A percentile compares a stretch with the other conserved stretches of the same genome.
Evolutionary conservation across 35 echinoderm and acorn worm genomes (phyloP).

Genomic region (Holothuria glaberrima): DNA sequence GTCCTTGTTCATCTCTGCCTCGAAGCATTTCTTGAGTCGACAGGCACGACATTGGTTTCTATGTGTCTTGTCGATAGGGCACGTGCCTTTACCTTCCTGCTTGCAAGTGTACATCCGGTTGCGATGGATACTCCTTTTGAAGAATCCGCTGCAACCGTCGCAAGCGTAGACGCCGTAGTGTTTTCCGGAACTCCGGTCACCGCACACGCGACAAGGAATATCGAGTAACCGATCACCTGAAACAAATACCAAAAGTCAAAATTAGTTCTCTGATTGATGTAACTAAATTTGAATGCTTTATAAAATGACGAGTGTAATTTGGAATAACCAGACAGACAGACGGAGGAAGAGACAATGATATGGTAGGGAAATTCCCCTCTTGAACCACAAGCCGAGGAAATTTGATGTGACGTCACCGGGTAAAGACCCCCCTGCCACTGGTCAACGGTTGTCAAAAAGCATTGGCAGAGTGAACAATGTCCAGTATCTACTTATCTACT

Average conservation of each 20-base stretch:
- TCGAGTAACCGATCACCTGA: conserved; percentile 83
- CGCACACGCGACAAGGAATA: conserved; percentile 96
- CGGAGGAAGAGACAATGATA: no score
- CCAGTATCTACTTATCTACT: no score
- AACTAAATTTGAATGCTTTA: no score
- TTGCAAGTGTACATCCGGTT: conserved; percentile 95
- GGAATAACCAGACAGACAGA: no score
- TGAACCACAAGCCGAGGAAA: no score
- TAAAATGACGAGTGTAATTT: no score
- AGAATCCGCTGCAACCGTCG: conserved; percentile 99
- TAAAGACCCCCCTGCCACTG: no score
- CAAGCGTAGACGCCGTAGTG: conserved; percentile 99
- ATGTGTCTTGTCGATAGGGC: conserved; percentile 97
- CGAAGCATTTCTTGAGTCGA: conserved; percentile 92
- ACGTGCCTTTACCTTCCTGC: conserved; percentile 81
- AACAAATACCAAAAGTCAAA: background rate
- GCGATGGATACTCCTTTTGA: conserved; percentile 92
- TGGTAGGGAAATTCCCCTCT: no score
- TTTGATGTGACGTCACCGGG: no score
- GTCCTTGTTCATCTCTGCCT: conserved; percentile 98
- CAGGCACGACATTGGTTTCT: conserved; percentile 98
- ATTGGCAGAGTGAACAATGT: no score
- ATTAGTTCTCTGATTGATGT: no score
- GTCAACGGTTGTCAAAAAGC: no score
- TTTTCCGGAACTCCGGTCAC: conserved; percentile 96